Conservation (phyloP, 2,888 invertebrate genomes). For the Melanophora roralis region DNA sequence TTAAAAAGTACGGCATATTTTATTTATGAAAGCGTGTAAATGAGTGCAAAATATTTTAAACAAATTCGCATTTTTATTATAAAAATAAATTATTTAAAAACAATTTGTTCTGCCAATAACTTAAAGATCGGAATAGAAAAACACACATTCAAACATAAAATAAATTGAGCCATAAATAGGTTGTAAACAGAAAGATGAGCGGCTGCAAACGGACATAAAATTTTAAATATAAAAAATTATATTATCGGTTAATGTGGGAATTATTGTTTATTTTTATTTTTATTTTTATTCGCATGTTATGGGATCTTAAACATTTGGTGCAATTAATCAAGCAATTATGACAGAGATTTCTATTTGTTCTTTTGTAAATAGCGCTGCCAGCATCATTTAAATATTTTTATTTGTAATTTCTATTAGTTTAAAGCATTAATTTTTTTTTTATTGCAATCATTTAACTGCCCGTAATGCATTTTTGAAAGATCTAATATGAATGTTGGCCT, state of each 20-base stretch:
- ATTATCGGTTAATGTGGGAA: neutral
- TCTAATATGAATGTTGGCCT: too few relatives aligned
- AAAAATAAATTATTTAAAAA: conserved; percentile 40
- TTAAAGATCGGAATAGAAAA: neutral
- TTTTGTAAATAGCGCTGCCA: neutral
- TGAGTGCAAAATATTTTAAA: conserved; percentile 21
- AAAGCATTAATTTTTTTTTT: neutral
- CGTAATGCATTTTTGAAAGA: conserved; percentile 13
- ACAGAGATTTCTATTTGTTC: neutral
- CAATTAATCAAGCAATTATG: conserved; percentile 38
- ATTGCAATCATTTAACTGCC: too few relatives aligned
- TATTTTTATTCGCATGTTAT: conserved; percentile 2
- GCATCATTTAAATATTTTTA: neutral
- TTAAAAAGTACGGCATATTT: neutral
- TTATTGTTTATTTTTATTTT: conserved; percentile 8
- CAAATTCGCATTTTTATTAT: conserved; percentile 46
- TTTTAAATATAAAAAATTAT: conserved; percentile 7
- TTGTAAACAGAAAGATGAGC: neutral
- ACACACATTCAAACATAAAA: neutral
- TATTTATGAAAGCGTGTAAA: neutral
- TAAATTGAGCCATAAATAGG: too few relatives aligned
- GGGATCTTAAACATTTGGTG: conserved; percentile 39
- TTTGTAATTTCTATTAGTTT: too few relatives aligned
- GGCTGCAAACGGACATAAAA: neutral
- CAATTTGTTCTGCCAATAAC: conserved; percentile 24